Evolutionary conservation across 2,888 invertebrate genomes (phyloP), one percentile per base, ranked within the genome.

Genomic region (Mesoligia furuncula): DNA sequence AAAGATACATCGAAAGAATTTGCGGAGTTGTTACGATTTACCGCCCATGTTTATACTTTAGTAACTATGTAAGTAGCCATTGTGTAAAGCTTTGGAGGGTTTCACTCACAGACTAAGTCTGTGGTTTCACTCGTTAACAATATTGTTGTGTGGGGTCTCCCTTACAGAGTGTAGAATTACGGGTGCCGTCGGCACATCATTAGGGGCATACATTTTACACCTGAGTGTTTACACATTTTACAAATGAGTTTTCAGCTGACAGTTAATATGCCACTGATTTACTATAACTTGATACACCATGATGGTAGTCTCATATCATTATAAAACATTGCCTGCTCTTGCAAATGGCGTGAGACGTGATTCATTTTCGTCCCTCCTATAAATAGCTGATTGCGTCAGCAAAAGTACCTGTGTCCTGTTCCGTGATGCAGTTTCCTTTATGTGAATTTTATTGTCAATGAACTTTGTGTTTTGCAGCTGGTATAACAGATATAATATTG

Each of bases 341-440:
- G 17, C 48, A 69, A 79, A 75, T 83, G 57, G 65, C 51, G 75
- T 83, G 73, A 66, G 73, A 70, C 20, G 39, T 59, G 70, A 71
- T 79, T 72, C 27, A 65, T 71, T 79, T 71, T 75, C 51, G 83
- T 83, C 67, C 80, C 62, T 73, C 36, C 73, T 79, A 73, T 79
- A 84, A 76, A 84, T 83, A 83, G n/a, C 62, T 1, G 72, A 54
- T 71, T 75, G 68, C 77, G 79, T 77, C 82, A 79, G 66, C 45
- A n/a, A 62, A 74, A 61, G 72, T 85, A 85, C 82, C 78, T 85
- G 78, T 62, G 59, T 85, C 82, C 85, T 81, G 67, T 78, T 75
- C 48, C 74, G 72, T 66, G 68, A 61, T 76, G 65, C 61, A 59
- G 79, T 70, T 84, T 84, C 73, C 65, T 81, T 74, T 54, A 71